A percentile compares a stretch with the other conserved stretches of the same genome.
phyloP scores from a whole-genome alignment of 2,113 vertebrate genomes.

The Pimephales promelas region DNA sequence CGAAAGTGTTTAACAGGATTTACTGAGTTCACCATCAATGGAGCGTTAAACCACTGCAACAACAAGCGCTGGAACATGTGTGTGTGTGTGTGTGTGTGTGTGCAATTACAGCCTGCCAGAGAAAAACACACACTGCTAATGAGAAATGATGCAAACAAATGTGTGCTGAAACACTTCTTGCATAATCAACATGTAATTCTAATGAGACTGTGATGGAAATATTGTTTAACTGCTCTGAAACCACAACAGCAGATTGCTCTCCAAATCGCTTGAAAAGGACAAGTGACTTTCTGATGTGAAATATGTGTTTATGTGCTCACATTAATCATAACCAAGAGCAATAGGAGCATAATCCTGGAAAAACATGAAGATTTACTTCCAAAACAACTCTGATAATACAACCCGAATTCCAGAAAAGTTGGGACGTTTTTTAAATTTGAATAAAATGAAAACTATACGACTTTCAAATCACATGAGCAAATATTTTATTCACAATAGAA shows the following conservation, averaged over 20 bases:
- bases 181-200: not conserved
- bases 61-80: not conserved
- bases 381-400: too few relatives aligned
- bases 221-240: not conserved
- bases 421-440: too few relatives aligned
- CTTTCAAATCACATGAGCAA: too few relatives aligned
- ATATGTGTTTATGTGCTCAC: too few relatives aligned
- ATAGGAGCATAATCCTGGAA: too few relatives aligned
- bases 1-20: conserved; percentile 45
- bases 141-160: conserved; percentile 41
- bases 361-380: too few relatives aligned
- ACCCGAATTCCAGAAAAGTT: too few relatives aligned
- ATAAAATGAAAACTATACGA: too few relatives aligned
- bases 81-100: too few relatives aligned
- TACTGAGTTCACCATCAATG: conserved; percentile 25
- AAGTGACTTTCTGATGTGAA: too few relatives aligned
- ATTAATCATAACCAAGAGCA: too few relatives aligned
- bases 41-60: conserved; percentile 29
- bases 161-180: not conserved
- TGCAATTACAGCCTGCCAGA: not conserved
- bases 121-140: not conserved
- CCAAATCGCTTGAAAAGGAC: not conserved
- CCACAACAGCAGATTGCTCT: not conserved
- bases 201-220: not conserved
- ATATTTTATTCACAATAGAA: too few relatives aligned